Base-by-base conservation (phyloP, 1,140 invertebrate species). In the Aradophagus sp. region DNA sequence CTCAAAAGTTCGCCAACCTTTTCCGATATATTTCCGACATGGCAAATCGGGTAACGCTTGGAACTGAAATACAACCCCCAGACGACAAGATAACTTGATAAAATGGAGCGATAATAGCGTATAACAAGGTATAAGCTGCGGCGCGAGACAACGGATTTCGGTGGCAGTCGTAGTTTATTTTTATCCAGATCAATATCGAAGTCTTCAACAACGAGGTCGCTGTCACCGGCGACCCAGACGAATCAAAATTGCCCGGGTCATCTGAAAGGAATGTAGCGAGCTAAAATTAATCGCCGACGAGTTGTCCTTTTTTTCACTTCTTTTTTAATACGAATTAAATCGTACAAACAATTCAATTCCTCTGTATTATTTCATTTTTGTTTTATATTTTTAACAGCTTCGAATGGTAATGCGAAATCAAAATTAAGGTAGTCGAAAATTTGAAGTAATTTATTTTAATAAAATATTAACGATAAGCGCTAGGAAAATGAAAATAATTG, bases 51-150 rank as follows among this genome's bases (percentile, higher is more conserved):
- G 35, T 55, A 53, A 53, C 19, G 56, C 42, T 55, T 5, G 29
- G 32, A 50, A 56, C 50, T 48, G 50, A 71, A 71, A 72, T 73
- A 62, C 29, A 56, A 19, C 50, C 52, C 52, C 31, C 31, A 66
- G 55, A 66, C 69, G 50, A 61, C 53, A 36, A 47, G 69, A 62
- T 73, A 62, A 73, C 50, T 67, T 58, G 69, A 67, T 73, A 62
- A 67, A 67, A 59, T 41, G 27, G 50, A 53, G 45, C 62, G 50
- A 56, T 67, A 73, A 73, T 73, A 67, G 62, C 36, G 19, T 52
- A 58, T 61, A 66, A 61, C 55, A 50, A 48, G 55, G 47, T 56
- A 55, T 61, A 36, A 53, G 41, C 45, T 31, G 38, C 15, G 36
- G 10, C 36, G 36, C 61, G 55, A 72, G 61, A 62, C 55, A 62